These are phyloP conservation scores for Ceyx melanurus DNA, from an alignment of 2,113 vertebrate species.

Conservation along the genomic window DNA sequence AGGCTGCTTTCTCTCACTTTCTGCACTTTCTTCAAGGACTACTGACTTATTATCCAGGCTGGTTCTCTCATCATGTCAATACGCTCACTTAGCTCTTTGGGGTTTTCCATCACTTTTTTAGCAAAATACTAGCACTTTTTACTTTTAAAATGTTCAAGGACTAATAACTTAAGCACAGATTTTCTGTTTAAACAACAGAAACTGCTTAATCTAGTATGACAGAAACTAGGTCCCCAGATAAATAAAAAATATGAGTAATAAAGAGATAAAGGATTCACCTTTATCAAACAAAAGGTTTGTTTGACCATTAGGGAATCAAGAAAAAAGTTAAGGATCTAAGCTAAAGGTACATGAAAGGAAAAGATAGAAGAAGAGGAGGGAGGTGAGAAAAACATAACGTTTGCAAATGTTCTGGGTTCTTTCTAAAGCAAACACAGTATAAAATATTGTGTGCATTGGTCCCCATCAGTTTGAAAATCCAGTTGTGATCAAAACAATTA, in stretches of 20 bases:
- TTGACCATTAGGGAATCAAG: background rate
- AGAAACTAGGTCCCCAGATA: background rate
- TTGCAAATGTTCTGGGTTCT: background rate
- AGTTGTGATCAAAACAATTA: background rate
- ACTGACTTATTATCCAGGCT: background rate
- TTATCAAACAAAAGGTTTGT: constrained; percentile 20
- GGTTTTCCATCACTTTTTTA: background rate
- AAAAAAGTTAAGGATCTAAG: background rate
- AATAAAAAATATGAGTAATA: constrained; percentile 14
- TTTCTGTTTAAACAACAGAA: constrained; percentile 23
- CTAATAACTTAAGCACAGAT: background rate
- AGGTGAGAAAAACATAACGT: background rate
- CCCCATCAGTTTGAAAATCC: background rate
- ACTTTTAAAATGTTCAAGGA: background rate
- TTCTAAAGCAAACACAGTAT: background rate
- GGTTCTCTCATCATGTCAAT: background rate
- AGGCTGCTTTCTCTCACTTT: background rate
- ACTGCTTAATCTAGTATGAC: background rate
- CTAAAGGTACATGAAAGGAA: constrained; percentile 28
- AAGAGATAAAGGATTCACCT: constrained; percentile 20
- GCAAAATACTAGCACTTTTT: background rate
- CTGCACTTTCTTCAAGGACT: background rate
- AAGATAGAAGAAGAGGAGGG: background rate
- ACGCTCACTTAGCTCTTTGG: background rate
- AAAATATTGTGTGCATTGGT: background rate